These are phyloP conservation scores for Agrenia bidenticulata DNA, from an alignment of 2,888 invertebrate species.

Conservation along the genomic window DNA sequence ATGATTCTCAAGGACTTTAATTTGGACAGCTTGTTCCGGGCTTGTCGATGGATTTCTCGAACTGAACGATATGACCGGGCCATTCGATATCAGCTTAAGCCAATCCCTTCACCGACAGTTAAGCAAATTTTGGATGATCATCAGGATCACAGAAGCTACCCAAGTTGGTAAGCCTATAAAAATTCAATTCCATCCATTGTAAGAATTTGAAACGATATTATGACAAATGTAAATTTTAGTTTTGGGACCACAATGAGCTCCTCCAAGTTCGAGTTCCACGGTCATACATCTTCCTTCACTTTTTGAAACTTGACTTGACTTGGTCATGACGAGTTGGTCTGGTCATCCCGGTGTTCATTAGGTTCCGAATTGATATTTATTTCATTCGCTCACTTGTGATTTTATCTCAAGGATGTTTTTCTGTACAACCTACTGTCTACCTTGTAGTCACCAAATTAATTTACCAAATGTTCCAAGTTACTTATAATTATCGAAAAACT, in stretches of 20 bases:
- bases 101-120: conserved; percentile 21
- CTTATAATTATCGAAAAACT: no score
- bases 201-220: background rate
- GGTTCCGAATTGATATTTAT: no score
- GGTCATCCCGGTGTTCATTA: no score
- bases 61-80: conserved; percentile 27
- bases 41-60: conserved; percentile 37
- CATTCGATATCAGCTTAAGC: conserved; percentile 19
- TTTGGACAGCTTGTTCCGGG: conserved; percentile 27
- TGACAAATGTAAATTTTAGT: conserved; percentile 4
- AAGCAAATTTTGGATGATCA: conserved; percentile 26
- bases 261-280: background rate
- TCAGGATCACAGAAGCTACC: conserved; percentile 19
- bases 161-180: conserved; percentile 21
- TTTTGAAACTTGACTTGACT: no score
- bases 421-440: no score
- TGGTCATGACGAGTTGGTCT: no score
- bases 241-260: conserved; percentile 38
- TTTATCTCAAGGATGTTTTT: no score
- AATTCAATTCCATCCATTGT: background rate
- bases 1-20: conserved; percentile 32
- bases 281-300: no score
- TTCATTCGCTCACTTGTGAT: no score
- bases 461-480: no score
- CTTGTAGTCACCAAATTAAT: no score